Evolutionary conservation across 2,113 vertebrate genomes (phyloP).

Genomic region (Myanophis thanlyinensis): DNA sequence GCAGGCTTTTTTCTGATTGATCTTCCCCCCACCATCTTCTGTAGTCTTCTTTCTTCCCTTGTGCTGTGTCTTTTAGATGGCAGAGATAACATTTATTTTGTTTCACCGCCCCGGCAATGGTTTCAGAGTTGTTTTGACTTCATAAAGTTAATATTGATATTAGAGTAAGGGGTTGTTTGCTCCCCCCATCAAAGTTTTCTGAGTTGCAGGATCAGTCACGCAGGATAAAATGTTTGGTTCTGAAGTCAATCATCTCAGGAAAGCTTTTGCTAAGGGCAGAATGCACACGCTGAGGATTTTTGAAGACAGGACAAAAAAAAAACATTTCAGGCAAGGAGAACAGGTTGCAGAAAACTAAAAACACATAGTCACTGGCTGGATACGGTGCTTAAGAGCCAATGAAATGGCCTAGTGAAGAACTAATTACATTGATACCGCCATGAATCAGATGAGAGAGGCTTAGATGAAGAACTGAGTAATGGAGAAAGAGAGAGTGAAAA

Average conservation of each 20-base stretch:
- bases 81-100: neutral
- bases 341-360: neutral
- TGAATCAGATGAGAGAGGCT: neutral
- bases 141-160: neutral
- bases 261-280: neutral
- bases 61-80: neutral
- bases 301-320: neutral
- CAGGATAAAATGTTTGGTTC: neutral
- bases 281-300: neutral
- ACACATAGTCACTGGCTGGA: neutral
- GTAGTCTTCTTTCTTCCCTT: neutral
- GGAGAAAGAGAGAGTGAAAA: no score
- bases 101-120: neutral
- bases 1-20: neutral
- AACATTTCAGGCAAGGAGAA: neutral
- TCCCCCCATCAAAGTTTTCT: neutral
- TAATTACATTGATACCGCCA: neutral
- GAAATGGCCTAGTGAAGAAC: neutral
- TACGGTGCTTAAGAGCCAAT: neutral
- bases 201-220: neutral
- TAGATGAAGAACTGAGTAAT: neutral
- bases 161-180: neutral
- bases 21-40: neutral
- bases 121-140: neutral
- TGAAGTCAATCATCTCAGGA: neutral